Evolutionary conservation across 2,797 vertebrate genomes (phyloP), one percentile per base, ranked within the genome.

Genomic region (Rhyacichthys aspro): DNA sequence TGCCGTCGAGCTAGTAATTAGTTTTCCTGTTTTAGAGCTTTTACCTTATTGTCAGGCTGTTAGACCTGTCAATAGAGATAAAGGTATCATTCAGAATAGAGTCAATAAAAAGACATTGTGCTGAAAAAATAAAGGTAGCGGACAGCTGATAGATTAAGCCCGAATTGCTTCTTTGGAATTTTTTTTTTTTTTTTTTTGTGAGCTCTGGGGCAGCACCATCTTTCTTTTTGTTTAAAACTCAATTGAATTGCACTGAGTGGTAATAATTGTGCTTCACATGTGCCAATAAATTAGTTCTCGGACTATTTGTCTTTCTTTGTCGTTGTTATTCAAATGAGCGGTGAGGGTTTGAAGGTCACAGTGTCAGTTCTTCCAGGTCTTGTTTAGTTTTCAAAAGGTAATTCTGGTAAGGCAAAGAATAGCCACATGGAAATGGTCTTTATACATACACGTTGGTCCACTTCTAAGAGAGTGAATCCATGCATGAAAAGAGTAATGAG

Each of bases 1-100:
- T 55, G 34, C 56, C 57, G 55, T 58, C 19, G 55, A 44, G 58
- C 56, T 45, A 67, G 63, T 76, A 70, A 87, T 86, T 69, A 66
- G 70, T 59, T 70, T 82, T 69, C 42, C 43, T 53, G 23, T 72
- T 64, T 67, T 63, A 54, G 56, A 58, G 54, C 39, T 66, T 67
- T 61, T 62, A 59, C 67, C 36, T 59, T 57, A 33, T 76, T 68
- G 67, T 74, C n/a, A 18, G 63, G 41, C 71, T 46, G 36, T 65
- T 57, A 33, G 41, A 58, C 48, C 16, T 53, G 64, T 73, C 74
- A 64, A 64, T 70, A 48, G 15, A 81, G 65, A 46, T 65, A 69
- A 48, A 53, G 12, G 12, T 47, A 44, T 73, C 8, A 10, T 49
- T 66, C 42, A 47, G 46, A 76, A 59, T 39, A 37, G 59, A 72